Evolutionary conservation across 1,140 invertebrate genomes (phyloP).

Genomic region (Zaprionus ornatus): DNA sequence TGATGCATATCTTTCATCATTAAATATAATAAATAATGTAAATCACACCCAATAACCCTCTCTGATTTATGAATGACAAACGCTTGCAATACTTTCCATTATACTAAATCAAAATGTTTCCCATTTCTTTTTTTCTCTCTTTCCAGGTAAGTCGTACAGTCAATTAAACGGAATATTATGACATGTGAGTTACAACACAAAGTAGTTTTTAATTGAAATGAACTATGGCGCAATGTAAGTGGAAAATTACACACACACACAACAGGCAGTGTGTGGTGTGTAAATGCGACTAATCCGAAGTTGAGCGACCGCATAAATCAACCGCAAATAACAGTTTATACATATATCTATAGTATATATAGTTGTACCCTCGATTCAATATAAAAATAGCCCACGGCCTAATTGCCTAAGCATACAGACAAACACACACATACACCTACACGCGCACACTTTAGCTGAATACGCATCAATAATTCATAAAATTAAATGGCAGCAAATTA

Average conservation of each 20-base stretch:
- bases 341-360: slow-evolving; percentile 34
- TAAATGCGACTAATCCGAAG: slow-evolving; percentile 71
- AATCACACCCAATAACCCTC: neutral
- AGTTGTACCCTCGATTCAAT: slow-evolving; percentile 10
- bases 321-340: slow-evolving; percentile 54
- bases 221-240: slow-evolving; percentile 47
- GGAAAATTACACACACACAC: neutral
- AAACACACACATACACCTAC: slow-evolving; percentile 15
- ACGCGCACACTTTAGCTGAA: slow-evolving; percentile 23
- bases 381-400: slow-evolving; percentile 58
- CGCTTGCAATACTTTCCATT: slow-evolving; percentile 17
- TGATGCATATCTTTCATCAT: neutral
- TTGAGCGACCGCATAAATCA: slow-evolving; percentile 80
- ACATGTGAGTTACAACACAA: slow-evolving; percentile 23
- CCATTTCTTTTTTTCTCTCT: slow-evolving; percentile 26
- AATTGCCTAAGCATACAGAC: slow-evolving; percentile 49
- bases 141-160: slow-evolving; percentile 71
- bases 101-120: slow-evolving; percentile 55
- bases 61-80: slow-evolving; percentile 7
- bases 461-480: slow-evolving; percentile 77
- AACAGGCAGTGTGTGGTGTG: slow-evolving; percentile 29
- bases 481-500: slow-evolving; percentile 74
- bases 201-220: slow-evolving; percentile 70
- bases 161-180: slow-evolving; percentile 36
- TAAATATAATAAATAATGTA: neutral